phyloP scores from a whole-genome alignment of 2,797 vertebrate species.

The Alosa sapidissima region DNA sequence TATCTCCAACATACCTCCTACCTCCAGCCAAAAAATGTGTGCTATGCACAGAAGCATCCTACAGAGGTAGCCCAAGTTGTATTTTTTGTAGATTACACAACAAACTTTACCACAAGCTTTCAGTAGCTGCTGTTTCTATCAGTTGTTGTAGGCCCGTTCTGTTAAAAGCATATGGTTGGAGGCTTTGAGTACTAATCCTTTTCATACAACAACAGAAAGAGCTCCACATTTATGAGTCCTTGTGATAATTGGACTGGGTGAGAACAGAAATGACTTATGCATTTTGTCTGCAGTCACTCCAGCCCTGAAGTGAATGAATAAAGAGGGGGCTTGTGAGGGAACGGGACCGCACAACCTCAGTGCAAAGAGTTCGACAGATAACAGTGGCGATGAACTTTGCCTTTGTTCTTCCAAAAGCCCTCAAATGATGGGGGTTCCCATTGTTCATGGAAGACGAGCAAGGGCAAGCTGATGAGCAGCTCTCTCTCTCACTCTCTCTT shows the following conservation, averaged over 20 bases:
- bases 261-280: slow-evolving; percentile 18
- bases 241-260: neutral
- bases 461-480: neutral
- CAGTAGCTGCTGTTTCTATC: neutral
- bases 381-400: neutral
- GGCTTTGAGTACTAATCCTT: neutral
- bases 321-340: neutral
- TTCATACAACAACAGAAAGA: neutral
- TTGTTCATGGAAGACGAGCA: neutral
- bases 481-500: neutral
- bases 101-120: neutral
- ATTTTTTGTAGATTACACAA: neutral
- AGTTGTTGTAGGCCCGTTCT: neutral
- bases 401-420: neutral
- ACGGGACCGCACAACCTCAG: neutral
- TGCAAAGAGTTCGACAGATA: neutral
- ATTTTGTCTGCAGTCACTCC: slow-evolving; percentile 14
- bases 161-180: neutral
- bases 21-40: neutral
- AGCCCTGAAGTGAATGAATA: slow-evolving; percentile 12
- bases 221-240: slow-evolving; percentile 10
- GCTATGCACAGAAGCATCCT: neutral
- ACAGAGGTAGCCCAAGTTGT: neutral
- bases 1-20: neutral
- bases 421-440: neutral